Conservation (phyloP, 2,888 invertebrate genomes). For the Hipparchia sbordonii region DNA sequence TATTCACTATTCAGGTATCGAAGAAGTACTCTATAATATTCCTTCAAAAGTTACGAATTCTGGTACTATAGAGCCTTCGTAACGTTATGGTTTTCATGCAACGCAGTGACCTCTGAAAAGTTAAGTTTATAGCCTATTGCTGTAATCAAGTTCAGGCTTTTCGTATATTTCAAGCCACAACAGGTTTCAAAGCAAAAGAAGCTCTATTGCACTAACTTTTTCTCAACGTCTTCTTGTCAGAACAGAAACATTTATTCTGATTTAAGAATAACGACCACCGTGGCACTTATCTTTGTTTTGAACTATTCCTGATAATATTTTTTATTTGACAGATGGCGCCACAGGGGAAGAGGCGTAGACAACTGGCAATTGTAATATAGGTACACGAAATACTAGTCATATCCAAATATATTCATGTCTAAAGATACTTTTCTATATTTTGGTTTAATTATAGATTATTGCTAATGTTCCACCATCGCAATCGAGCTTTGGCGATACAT, state of each 20-base stretch:
- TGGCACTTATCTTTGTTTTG: no score
- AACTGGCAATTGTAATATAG: constrained; percentile 56
- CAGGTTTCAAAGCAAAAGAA: neutral
- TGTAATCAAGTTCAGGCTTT: neutral
- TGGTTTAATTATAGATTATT: constrained; percentile 7
- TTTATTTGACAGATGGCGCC: constrained; percentile 53
- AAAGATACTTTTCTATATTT: constrained; percentile 17
- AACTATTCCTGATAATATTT: neutral
- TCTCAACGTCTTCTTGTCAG: neutral
- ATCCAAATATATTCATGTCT: constrained; percentile 42
- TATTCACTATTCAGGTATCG: no score
- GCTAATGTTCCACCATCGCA: neutral
- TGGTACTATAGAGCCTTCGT: no score
- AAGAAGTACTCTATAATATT: no score
- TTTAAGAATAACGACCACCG: neutral
- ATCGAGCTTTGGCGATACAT: constrained; percentile 57
- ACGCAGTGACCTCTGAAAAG: neutral
- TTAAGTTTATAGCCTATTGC: neutral
- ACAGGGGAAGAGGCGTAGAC: constrained; percentile 72
- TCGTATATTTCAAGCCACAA: neutral
- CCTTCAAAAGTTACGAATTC: no score
- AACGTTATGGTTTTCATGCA: no score
- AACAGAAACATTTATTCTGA: neutral
- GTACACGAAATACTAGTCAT: constrained; percentile 51
- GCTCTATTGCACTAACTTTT: neutral